Base-by-base conservation (phyloP, 2,888 invertebrate species). In the Branchinecta sandiegonensis region DNA sequence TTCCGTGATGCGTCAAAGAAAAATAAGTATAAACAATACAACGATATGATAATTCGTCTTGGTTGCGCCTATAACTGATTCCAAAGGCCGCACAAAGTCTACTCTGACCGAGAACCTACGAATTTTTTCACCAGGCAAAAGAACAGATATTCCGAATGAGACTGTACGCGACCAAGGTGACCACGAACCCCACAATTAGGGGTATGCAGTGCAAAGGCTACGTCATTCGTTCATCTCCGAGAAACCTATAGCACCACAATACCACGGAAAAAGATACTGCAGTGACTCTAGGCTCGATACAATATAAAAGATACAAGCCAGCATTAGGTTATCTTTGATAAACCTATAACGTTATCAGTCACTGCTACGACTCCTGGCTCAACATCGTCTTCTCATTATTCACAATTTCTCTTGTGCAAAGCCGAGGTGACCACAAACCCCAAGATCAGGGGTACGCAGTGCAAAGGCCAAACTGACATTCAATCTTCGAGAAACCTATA, bases 391-490 rank as follows among this genome's bases (percentile, higher is more conserved):
- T 23, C 23, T 23, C 23, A 23, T 23, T 23, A 23, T 23, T 23
- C 23, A 23, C 23, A 23, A 2, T n/a, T n/a, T 17, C 11, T 14
- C 8, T 56, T 56, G 56, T 56, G n/a, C 14, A 10, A 56, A 17
- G 56, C 56, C 56, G 56, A 56, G 56, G 56, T 56, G 56, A 56
- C 56, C 17, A 8, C 56, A 9, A 56, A 56, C 56, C 17, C 56
- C 56, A 56, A n/a, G n/a, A 56, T 56, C 56, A 56, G 56, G 56
- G 17, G 56, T 14, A 56, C 8, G 56, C 56, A 56, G 56, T 56
- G 56, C 56, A 56, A 56, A 56, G n/a, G 56, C 14, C 56, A 9
- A 8, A 8, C 56, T 37, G 6, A 37, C 8, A 8, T 56, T 56
- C 17, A 17, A 14, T 56, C 56, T 56, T 56, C 56, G 56, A 56